Base-by-base conservation (phyloP, 2,888 invertebrate species). In the Drepana falcataria region DNA sequence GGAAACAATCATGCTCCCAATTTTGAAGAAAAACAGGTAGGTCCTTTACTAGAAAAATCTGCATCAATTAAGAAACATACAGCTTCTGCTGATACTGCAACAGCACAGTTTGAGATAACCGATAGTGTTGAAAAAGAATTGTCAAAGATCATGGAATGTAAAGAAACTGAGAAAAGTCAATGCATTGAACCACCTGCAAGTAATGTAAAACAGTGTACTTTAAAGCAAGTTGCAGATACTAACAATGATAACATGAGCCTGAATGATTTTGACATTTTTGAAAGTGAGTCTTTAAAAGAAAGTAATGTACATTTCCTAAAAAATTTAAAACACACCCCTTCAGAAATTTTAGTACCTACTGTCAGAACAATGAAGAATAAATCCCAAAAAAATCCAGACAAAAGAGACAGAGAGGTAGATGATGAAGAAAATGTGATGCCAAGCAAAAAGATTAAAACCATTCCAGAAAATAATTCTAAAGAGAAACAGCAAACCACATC, bases 61-160 rank as follows among this genome's bases (percentile, higher is more conserved):
- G 53, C 53, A 35, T 77, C 77, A 51, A 71, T 62, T 2, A 87
- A 85, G 59, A 88, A 85, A 68, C 80, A 85, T 60, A 90, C 89
- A 52, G 84, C 83, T 33, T 88, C 89, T 55, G 87, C 87, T 56
- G 88, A 86, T 35, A 90, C 89, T 57, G 77, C 69, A 53, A 79
- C 81, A 48, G 83, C 66, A 52, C 78, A 81, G 34, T 80, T 78
- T 70, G 84, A 86, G 70, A 89, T 87, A 7, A 86, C 88, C 57
- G 84, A 83, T 59, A 89, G 86, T 81, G 78, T 85, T 49, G 88
- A 87, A 70, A 86, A 80, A 71, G 86, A 87, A 64, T 61, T 88
- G 49, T 82, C 81, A 40, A 78, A 77, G 54, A 66, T 80, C 7
- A 84, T 84, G 79, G 82, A 82, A 60, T 76, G 71, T 71, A 71